These are phyloP conservation scores for Minunthozetes semirufus DNA, from an alignment of 2,888 invertebrate species.

Conservation along the genomic window DNA sequence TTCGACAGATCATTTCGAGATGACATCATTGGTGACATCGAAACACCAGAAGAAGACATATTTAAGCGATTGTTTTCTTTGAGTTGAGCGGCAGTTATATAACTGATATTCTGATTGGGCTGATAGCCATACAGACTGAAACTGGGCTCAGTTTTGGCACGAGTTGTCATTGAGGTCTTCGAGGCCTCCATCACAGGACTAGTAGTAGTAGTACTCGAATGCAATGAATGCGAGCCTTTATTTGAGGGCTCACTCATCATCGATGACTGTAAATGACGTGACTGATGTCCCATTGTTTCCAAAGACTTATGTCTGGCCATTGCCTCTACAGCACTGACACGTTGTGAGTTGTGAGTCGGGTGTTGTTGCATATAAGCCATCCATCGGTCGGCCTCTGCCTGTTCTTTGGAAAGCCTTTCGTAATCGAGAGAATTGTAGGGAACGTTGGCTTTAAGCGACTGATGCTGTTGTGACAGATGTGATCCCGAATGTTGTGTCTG, in stretches of 20 bases:
- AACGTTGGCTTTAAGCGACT: slow-evolving; percentile 4
- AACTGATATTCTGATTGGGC: slow-evolving; percentile 46
- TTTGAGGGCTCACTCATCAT: background rate
- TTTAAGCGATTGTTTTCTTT: slow-evolving; percentile 41
- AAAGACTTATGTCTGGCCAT: background rate
- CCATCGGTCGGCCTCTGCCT: slow-evolving; percentile 39
- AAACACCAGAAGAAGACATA: slow-evolving; percentile 42
- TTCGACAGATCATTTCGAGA: background rate
- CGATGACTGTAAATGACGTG: slow-evolving; percentile 17
- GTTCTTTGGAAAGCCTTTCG: slow-evolving; percentile 30
- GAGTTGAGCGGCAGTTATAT: slow-evolving; percentile 47
- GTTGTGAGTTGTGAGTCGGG: background rate
- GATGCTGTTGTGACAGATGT: slow-evolving; percentile 5
- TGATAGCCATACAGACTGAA: slow-evolving; percentile 50
- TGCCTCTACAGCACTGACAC: background rate
- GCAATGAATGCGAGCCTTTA: slow-evolving; percentile 9
- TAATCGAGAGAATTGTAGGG: slow-evolving; percentile 17
- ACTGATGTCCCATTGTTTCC: slow-evolving; percentile 3
- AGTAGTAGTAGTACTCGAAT: background rate
- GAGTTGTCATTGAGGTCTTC: slow-evolving; percentile 7
- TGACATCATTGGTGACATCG: background rate
- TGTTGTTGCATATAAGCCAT: slow-evolving; percentile 37
- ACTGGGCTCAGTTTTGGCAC: slow-evolving; percentile 41
- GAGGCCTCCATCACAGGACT: slow-evolving; percentile 23
- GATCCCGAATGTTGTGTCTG: background rate